Percentiles rank a stretch among this genome's conserved stretches.
Evolutionary conservation across 2,113 vertebrate genomes (phyloP).

Genomic region (Hystrix cristata): DNA sequence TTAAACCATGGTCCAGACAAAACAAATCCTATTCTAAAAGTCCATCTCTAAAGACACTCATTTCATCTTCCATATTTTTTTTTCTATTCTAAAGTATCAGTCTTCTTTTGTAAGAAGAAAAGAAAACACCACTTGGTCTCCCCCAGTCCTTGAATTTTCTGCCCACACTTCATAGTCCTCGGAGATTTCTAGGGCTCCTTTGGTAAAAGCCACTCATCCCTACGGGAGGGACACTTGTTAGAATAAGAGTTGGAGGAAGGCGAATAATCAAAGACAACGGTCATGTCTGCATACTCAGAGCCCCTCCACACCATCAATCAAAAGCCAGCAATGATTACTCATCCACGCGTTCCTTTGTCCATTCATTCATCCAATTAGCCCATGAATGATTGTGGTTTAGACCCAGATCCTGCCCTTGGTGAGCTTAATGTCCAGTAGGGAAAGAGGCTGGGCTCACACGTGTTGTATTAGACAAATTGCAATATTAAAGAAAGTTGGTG

Average conservation of each 20-base stretch:
- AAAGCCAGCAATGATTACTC: background rate
- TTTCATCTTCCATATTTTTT: slow-evolving; percentile 37
- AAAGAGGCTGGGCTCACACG: background rate
- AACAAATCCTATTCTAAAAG: slow-evolving; percentile 55
- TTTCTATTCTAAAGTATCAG: slow-evolving; percentile 37
- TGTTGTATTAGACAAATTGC: background rate
- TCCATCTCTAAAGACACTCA: slow-evolving; percentile 4
- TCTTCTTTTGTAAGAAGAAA: slow-evolving; percentile 55
- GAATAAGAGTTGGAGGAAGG: slow-evolving; percentile 18
- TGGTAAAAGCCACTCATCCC: background rate
- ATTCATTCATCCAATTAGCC: background rate
- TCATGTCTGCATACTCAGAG: background rate
- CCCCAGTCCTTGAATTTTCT: slow-evolving; percentile 49
- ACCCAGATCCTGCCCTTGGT: background rate
- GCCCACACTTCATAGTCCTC: slow-evolving; percentile 14
- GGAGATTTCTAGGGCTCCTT: slow-evolving; percentile 15
- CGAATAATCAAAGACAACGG: background rate
- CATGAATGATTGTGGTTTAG: slow-evolving; percentile 43
- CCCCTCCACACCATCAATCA: background rate
- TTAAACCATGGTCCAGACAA: slow-evolving; percentile 42
- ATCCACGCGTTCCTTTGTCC: background rate
- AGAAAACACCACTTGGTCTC: slow-evolving; percentile 9
- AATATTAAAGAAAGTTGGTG: background rate
- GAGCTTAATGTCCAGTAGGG: slow-evolving; percentile 7
- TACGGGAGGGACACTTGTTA: background rate